Conservation (phyloP, 2,888 invertebrate genomes). For the Cataglyphis cursor region DNA sequence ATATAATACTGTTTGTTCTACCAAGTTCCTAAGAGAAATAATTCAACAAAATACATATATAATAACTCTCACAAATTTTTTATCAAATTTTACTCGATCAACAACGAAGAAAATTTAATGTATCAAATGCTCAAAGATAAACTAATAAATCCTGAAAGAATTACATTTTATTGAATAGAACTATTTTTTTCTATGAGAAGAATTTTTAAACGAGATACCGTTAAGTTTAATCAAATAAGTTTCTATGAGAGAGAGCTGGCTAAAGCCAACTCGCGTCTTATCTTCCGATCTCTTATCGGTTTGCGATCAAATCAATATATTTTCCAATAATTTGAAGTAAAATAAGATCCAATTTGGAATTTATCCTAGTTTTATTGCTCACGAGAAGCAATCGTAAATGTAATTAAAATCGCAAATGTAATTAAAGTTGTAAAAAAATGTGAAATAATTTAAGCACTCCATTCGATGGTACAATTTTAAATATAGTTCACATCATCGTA, state of each 20-base stretch:
- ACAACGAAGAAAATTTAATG: neutral
- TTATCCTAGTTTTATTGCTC: neutral
- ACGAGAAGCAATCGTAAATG: neutral
- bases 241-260: neutral
- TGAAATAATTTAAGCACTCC: neutral
- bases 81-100: neutral
- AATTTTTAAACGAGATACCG: slow-evolving; percentile 20
- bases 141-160: neutral
- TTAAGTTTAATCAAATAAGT: slow-evolving; percentile 42
- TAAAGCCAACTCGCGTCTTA: slow-evolving; percentile 20
- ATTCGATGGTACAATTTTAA: neutral
- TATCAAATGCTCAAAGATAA: neutral
- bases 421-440: neutral
- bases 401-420: neutral
- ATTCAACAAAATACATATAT: neutral
- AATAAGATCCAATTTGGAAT: slow-evolving; percentile 6
- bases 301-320: neutral
- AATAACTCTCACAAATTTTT: neutral
- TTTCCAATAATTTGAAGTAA: neutral
- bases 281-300: neutral
- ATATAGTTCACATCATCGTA: neutral
- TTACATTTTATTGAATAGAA: slow-evolving; percentile 1
- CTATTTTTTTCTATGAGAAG: neutral
- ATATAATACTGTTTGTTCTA: slow-evolving; percentile 6
- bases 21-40: slow-evolving; percentile 18